phyloP scores from a whole-genome alignment of 2,113 vertebrate genomes.

The Xerus inauris region DNA sequence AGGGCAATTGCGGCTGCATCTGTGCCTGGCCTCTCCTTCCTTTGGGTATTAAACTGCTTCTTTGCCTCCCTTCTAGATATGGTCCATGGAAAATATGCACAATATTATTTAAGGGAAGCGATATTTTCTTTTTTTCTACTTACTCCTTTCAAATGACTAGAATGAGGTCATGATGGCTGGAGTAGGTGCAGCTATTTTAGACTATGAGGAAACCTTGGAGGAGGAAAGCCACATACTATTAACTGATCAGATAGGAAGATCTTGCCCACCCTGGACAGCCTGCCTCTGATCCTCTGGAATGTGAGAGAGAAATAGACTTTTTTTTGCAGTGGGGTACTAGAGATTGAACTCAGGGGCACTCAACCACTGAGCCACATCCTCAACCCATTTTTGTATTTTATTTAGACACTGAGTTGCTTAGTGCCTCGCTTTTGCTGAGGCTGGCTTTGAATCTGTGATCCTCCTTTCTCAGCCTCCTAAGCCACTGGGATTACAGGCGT shows the following conservation, averaged over 20 bases:
- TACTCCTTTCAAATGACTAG: neutral
- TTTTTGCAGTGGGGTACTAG: no score
- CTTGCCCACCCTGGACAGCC: neutral
- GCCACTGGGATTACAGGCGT: no score
- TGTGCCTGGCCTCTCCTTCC: neutral
- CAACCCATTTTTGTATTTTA: no score
- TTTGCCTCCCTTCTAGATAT: neutral
- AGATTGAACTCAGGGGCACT: no score
- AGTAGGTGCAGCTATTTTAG: neutral
- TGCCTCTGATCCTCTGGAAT: neutral
- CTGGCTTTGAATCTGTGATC: no score
- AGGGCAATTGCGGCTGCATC: no score
- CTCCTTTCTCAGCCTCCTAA: no score
- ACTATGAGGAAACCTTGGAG: neutral
- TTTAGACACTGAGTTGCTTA: no score
- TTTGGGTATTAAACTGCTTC: neutral
- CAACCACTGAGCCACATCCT: no score
- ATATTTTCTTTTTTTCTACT: neutral
- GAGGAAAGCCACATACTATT: neutral
- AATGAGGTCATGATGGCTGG: neutral
- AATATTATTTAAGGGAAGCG: conserved; percentile 1
- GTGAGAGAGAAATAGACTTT: neutral
- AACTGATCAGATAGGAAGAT: no score
- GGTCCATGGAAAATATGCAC: conserved; percentile 5
- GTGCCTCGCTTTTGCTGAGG: no score